Percentiles rank a stretch among this genome's conserved stretches.
Evolutionary conservation across 1,140 invertebrate species (phyloP).

Genomic region (Drosophila ananassae): DNA sequence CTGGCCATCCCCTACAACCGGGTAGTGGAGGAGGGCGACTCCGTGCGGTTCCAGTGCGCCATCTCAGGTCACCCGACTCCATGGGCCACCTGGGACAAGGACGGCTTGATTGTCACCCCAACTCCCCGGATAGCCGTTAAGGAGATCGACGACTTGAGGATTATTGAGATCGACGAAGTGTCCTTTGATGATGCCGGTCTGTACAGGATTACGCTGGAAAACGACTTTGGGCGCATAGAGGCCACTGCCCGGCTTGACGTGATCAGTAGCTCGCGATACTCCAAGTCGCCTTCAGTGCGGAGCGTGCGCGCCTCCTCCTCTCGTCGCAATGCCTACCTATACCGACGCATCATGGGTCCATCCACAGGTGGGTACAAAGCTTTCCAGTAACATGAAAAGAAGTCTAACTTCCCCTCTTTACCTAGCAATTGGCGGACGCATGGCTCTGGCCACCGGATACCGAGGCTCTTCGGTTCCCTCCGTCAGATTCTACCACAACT

Average conservation of each 20-base stretch:
- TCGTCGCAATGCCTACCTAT: slow-evolving; percentile 78
- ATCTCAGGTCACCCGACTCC: slow-evolving; percentile 91
- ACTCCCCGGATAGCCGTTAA: slow-evolving; percentile 88
- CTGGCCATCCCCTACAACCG: slow-evolving; percentile 94
- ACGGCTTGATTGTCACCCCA: slow-evolving; percentile 87
- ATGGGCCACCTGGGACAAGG: slow-evolving; percentile 92
- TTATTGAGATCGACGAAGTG: slow-evolving; percentile 91
- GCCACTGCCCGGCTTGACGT: slow-evolving; percentile 92
- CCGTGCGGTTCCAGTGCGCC: slow-evolving; percentile 91
- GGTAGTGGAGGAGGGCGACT: slow-evolving; percentile 92
- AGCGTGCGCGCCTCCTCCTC: slow-evolving; percentile 84
- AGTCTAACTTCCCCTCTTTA: background rate
- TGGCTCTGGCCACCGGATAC: slow-evolving; percentile 86
- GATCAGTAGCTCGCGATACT: slow-evolving; percentile 86
- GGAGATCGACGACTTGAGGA: slow-evolving; percentile 90
- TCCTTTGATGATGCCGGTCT: slow-evolving; percentile 91
- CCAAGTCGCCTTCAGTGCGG: slow-evolving; percentile 79
- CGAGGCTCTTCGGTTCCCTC: slow-evolving; percentile 86
- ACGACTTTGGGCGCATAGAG: slow-evolving; percentile 92
- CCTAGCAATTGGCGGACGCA: slow-evolving; percentile 84
- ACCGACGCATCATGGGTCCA: slow-evolving; percentile 81
- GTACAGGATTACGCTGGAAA: slow-evolving; percentile 92
- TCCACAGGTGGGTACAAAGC: slow-evolving; percentile 60
- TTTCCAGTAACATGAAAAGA: background rate
- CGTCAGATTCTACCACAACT: slow-evolving; percentile 87